Base-by-base conservation (phyloP, 2,888 invertebrate species). In the Chrysina gloriosa region DNA sequence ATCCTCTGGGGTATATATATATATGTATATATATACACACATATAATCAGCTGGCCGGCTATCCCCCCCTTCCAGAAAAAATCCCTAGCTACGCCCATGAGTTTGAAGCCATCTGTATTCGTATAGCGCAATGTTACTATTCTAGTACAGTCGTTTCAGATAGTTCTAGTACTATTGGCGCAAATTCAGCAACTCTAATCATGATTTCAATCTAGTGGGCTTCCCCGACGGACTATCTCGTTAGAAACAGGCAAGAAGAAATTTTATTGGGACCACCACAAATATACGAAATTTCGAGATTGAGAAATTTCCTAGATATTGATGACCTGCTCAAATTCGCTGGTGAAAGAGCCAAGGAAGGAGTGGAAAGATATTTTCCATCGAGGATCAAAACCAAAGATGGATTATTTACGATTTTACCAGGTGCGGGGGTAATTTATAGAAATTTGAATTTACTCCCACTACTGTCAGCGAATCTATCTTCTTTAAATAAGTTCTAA, bases 231-330 rank as follows among this genome's bases (percentile, higher is more conserved):
- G 85, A 87, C 65, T 80, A 86, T 56, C 75, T 90, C 66, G 75
- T 82, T 27, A 79, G 80, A 42, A 84, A 84, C 71, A 73, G 72
- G n/a, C 79, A 80, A 4, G 79, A 81, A 21, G 79, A 85, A 68
- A 76, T 88, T 19, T 78, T 82, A 64, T 77, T 95, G 9, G 89
- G 90, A 50, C 90, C 92, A 1, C 95, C 95, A 0, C 95, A 95
- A 81, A 81, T 86, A 58, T 94, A 94, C 79, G 95, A 95, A 83
- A 80, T 94, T 1, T 85, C 85, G 7, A 86, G 90, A 56, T 82
- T 93, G 21, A 80, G 85, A 0, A 85, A 86, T 69, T 86, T 90
- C 72, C 76, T 80, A 3, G 84, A 86, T 50, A 80, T 91, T 54
- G 85, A 89, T 2, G 77, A 87, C 61, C 81, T 94, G 21, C 76